A percentile compares a stretch with the other conserved stretches of the same genome.
phyloP scores from a whole-genome alignment of 2,888 invertebrate genomes.

The Platycheirus albimanus region DNA sequence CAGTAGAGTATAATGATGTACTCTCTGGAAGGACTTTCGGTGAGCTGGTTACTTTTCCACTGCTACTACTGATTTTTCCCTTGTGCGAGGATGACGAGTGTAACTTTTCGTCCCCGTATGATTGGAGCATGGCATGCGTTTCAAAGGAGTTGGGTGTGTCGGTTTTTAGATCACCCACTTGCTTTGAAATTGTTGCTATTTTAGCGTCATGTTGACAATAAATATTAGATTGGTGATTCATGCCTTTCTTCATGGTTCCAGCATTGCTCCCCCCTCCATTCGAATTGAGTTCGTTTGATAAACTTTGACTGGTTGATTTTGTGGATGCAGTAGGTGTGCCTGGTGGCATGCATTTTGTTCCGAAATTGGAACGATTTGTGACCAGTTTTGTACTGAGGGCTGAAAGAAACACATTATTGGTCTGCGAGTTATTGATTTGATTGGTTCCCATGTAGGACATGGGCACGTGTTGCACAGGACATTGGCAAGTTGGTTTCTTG shows the following conservation, averaged over 20 bases:
- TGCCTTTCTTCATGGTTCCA: slow-evolving; percentile 75
- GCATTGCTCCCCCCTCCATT: slow-evolving; percentile 49
- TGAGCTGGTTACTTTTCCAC: slow-evolving; percentile 62
- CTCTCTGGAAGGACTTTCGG: slow-evolving; percentile 63
- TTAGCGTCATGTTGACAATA: slow-evolving; percentile 79
- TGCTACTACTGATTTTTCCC: slow-evolving; percentile 67
- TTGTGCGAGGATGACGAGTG: slow-evolving; percentile 53
- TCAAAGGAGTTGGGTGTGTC: slow-evolving; percentile 66
- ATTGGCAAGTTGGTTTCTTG: slow-evolving; percentile 82
- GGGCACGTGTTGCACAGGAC: slow-evolving; percentile 83
- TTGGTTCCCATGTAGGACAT: slow-evolving; percentile 83
- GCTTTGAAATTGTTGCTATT: slow-evolving; percentile 82
- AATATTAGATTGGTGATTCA: slow-evolving; percentile 57
- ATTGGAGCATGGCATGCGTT: slow-evolving; percentile 48
- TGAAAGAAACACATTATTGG: slow-evolving; percentile 78
- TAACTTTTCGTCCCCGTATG: slow-evolving; percentile 64
- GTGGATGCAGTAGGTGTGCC: slow-evolving; percentile 76
- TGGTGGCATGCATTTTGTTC: slow-evolving; percentile 58
- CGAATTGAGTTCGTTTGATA: slow-evolving; percentile 73
- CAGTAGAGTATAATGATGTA: slow-evolving; percentile 65
- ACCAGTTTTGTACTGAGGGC: slow-evolving; percentile 77
- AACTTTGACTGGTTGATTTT: slow-evolving; percentile 53
- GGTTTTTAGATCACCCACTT: slow-evolving; percentile 79
- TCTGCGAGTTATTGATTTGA: slow-evolving; percentile 77
- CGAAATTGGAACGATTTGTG: slow-evolving; percentile 75